Evolutionary conservation across 2,113 vertebrate species (phyloP), one percentile per base, ranked within the genome.

Genomic region (Brachionichthys hirsutus): DNA sequence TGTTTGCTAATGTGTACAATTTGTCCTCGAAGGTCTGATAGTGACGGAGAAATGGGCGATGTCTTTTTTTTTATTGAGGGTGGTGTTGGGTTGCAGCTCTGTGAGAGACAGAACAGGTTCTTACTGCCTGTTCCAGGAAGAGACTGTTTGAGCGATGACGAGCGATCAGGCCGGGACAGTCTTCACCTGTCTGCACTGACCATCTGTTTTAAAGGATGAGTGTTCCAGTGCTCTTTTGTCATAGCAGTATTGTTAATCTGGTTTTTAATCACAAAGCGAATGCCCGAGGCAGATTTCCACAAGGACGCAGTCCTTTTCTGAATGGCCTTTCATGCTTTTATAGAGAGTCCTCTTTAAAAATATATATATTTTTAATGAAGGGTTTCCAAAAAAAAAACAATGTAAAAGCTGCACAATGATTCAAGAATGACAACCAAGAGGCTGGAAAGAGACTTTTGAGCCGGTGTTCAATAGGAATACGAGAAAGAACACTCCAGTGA

Each of bases 141-240:
- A 76, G 47, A 67, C 71, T 22, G 67, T 45, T 35, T 44, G 56
- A 74, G 62, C 43, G 30, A 73, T 15, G 17, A 59, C 18, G 16
- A 3, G 19, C 41, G 72, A 62, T 19, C 11, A 9, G 59, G 46
- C 40, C 36, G 36, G 74, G 22, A 53, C 72, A 64, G 42, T 62
- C 45, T 42, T 81, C 67, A 81, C 80, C 68, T 86, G 67, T 77
- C 75, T 72, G 70, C 62, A 62, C 46, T 19, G 48, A 46, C 70
- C 54, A 78, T 85, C 80, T 85, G 74, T 69, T 54, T n/a, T 12
- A 47, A 36, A 6, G 30, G 54, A 75, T 30, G 0, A 46, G 43
- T 40, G 57, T 50, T 62, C 62, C 49, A 43, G 54, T 62, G 16
- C 41, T 24, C 16, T 36, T 62, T 57, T 34, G 35, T 64, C 36